Conservation (phyloP, 2,113 vertebrate species). For the Pelodiscus sinensis region DNA sequence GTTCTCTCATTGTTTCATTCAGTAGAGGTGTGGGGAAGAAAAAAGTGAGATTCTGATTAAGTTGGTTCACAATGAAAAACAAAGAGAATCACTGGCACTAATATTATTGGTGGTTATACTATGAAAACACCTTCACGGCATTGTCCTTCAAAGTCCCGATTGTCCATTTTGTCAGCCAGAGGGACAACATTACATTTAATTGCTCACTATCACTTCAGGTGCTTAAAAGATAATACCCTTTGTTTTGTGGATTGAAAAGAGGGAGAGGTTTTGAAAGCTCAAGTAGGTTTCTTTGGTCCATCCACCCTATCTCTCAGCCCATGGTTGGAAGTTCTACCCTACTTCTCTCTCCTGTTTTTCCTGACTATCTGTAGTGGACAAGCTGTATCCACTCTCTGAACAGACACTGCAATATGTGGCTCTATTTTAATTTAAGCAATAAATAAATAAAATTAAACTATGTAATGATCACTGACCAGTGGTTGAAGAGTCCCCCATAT, state of each 20-base stretch:
- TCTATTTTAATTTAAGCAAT: background rate
- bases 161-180: background rate
- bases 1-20: too few relatives aligned
- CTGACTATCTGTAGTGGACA: background rate
- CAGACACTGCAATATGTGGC: background rate
- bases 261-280: background rate
- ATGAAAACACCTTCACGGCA: background rate
- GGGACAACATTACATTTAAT: background rate
- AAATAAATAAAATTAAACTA: background rate
- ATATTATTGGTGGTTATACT: too few relatives aligned
- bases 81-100: too few relatives aligned
- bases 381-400: background rate
- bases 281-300: background rate
- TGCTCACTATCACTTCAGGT: background rate
- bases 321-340: background rate
- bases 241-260: background rate
- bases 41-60: too few relatives aligned
- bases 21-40: too few relatives aligned
- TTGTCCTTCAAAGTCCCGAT: background rate
- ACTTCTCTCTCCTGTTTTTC: background rate
- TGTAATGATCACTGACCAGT: slow-evolving; percentile 74
- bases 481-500: slow-evolving; percentile 85
- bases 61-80: too few relatives aligned
- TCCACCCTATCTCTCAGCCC: background rate
- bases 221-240: background rate